These are phyloP conservation scores for Thecocarcelia acutangulata DNA, from an alignment of 2,888 invertebrate genomes.

Conservation along the genomic window DNA sequence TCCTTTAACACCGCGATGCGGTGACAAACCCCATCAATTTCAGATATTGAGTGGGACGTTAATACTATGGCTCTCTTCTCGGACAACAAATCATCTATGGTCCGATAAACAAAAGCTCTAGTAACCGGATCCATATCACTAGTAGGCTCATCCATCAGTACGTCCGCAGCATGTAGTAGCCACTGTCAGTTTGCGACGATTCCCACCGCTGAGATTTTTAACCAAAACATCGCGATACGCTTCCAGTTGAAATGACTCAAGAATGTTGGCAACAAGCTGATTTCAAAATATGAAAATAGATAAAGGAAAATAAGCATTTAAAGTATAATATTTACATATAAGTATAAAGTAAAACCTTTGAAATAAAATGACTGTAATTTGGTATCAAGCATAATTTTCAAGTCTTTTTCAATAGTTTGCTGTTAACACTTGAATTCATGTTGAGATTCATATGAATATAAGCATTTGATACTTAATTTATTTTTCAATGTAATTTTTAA, in stretches of 20 bases:
- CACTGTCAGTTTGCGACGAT: constrained; percentile 89
- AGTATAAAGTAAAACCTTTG: no score
- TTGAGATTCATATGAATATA: no score
- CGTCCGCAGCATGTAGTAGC: constrained; percentile 89
- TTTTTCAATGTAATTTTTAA: no score
- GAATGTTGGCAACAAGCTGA: constrained; percentile 75
- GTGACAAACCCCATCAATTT: constrained; percentile 81
- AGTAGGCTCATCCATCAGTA: constrained; percentile 90
- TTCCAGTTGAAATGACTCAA: constrained; percentile 79
- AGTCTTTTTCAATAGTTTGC: no score
- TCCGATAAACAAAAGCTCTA: constrained; percentile 79
- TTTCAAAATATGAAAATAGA: neutral
- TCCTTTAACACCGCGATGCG: constrained; percentile 80
- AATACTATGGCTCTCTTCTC: constrained; percentile 79
- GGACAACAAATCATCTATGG: constrained; percentile 77
- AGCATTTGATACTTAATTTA: no score
- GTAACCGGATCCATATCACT: constrained; percentile 87
- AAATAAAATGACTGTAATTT: no score
- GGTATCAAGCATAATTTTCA: no score
- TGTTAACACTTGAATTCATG: no score
- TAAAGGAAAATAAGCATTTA: constrained; percentile 34
- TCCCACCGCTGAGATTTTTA: constrained; percentile 83
- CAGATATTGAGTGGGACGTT: constrained; percentile 81
- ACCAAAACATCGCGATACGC: constrained; percentile 79
- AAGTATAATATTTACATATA: neutral